These are phyloP conservation scores for Paradisaea rubra DNA, from an alignment of 2,113 vertebrate species.

Conservation along the genomic window DNA sequence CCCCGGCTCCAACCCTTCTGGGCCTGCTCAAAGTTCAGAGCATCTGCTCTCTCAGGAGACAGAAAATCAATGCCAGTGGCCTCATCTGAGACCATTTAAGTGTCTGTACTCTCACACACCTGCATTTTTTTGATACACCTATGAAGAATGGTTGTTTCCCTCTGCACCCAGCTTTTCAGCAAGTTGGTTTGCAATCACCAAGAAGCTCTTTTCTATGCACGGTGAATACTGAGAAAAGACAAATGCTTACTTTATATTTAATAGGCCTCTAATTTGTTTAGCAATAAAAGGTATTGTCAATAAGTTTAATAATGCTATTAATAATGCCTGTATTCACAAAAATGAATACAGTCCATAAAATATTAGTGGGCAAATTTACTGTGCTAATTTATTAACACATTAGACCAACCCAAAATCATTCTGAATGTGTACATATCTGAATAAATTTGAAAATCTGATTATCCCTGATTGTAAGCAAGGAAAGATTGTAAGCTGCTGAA, in stretches of 20 bases:
- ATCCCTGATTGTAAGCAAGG: not conserved
- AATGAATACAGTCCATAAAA: not conserved
- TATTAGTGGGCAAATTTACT: not conserved
- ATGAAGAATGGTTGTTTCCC: not conserved
- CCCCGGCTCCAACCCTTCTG: fast-evolving
- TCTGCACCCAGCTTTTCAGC: not conserved
- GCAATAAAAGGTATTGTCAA: not conserved
- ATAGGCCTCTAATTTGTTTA: not conserved
- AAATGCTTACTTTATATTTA: not conserved
- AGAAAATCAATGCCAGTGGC: not conserved
- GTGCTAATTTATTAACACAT: not conserved
- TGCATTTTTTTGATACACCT: not conserved
- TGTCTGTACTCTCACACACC: not conserved
- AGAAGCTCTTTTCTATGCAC: not conserved
- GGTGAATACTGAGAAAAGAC: not conserved
- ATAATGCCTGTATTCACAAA: not conserved
- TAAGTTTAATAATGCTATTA: not conserved
- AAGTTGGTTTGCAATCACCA: not conserved
- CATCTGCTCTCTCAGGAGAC: not conserved
- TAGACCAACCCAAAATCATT: not conserved
- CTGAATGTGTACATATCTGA: not conserved
- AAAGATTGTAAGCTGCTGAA: not conserved
- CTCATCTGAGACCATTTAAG: not conserved
- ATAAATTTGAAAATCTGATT: not conserved
- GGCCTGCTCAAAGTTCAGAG: not conserved